phyloP scores from a whole-genome alignment of 37 sponge, comb jelly and placozoan genomes.

The Corticium candelabrum region DNA sequence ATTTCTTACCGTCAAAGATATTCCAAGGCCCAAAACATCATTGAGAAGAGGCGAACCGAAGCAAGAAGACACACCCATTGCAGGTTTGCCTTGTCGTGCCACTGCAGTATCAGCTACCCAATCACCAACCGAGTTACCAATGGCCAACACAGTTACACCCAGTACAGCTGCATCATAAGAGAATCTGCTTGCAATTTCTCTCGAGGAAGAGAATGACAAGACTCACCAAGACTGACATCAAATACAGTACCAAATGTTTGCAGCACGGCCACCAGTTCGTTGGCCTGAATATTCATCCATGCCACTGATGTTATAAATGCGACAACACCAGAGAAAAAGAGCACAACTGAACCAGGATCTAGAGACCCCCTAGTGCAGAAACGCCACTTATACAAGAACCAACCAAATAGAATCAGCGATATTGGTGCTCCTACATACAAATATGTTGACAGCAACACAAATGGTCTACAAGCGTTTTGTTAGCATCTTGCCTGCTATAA shows the following conservation, averaged over 20 bases:
- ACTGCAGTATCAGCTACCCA: constrained; percentile 87
- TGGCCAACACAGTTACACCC: constrained; percentile 78
- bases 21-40: constrained; percentile 82
- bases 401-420: neutral
- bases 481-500: constrained; percentile 48
- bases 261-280: constrained; percentile 64
- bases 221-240: constrained; percentile 60
- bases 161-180: constrained; percentile 49
- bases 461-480: neutral
- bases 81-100: constrained; percentile 67
- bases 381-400: neutral
- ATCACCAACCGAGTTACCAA: constrained; percentile 87
- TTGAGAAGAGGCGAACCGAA: constrained; percentile 85
- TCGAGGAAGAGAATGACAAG: too few relatives aligned
- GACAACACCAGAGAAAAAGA: constrained; percentile 35
- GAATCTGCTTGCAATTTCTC: neutral
- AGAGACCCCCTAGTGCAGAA: too few relatives aligned
- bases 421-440: neutral
- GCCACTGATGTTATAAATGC: constrained; percentile 76
- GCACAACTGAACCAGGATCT: constrained; percentile 42
- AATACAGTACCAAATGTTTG: constrained; percentile 60
- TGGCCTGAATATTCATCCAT: constrained; percentile 75
- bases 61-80: constrained; percentile 83
- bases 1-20: constrained; percentile 62
- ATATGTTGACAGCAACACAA: neutral